Percentiles rank a stretch among this genome's conserved stretches.
These are phyloP conservation scores for Polymixis flavicincta DNA, from an alignment of 2,888 invertebrate species.

Conservation along the genomic window DNA sequence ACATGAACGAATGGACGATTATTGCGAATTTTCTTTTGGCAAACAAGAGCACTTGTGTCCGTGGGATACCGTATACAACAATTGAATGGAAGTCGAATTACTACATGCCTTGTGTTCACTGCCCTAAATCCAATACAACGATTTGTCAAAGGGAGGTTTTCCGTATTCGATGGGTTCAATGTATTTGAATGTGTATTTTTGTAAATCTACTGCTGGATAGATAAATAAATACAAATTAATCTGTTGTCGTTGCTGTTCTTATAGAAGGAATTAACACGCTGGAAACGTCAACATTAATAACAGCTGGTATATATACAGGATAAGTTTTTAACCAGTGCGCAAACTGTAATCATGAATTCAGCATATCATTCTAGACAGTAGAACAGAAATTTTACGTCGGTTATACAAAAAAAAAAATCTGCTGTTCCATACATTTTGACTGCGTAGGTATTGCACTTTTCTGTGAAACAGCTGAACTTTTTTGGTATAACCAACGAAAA, in stretches of 20 bases:
- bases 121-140: conserved; percentile 37
- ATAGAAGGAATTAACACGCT: neutral
- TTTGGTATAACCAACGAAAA: no score
- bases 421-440: no score
- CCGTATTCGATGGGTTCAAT: conserved; percentile 11
- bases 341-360: no score
- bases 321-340: no score
- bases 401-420: no score
- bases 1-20: conserved; percentile 54
- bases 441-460: no score
- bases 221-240: neutral
- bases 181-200: conserved; percentile 21
- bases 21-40: conserved; percentile 57
- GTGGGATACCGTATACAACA: conserved; percentile 36
- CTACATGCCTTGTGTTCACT: conserved; percentile 45
- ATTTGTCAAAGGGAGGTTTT: conserved; percentile 26
- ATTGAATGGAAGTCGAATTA: conserved; percentile 53
- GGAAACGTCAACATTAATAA: neutral
- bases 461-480: no score
- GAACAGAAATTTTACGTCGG: no score
- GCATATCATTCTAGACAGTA: no score
- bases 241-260: neutral
- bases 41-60: conserved; percentile 34
- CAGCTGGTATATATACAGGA: neutral
- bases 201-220: neutral